These are phyloP conservation scores for Australoheros facetus DNA, from an alignment of 2,797 vertebrate species.

Conservation along the genomic window DNA sequence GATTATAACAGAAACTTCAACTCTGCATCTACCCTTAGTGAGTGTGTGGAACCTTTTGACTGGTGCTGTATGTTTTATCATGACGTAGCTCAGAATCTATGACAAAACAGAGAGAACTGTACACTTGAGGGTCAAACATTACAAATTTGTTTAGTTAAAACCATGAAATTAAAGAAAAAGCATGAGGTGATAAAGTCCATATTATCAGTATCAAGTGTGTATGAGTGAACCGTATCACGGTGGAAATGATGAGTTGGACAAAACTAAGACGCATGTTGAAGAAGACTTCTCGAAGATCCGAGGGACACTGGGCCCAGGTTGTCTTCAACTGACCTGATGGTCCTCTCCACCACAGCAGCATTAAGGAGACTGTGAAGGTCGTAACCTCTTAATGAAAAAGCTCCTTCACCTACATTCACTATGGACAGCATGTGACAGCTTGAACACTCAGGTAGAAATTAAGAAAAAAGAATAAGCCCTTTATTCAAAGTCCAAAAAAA, in stretches of 20 bases:
- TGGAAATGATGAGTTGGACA: background rate
- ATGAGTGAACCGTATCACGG: background rate
- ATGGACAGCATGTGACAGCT: background rate
- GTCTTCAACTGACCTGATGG: too few relatives aligned
- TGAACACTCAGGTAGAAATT: background rate
- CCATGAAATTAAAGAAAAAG: background rate
- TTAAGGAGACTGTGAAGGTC: background rate
- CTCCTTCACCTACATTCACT: background rate
- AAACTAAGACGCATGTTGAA: background rate
- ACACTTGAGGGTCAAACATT: background rate
- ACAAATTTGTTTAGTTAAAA: background rate
- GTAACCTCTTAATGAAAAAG: background rate
- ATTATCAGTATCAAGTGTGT: background rate
- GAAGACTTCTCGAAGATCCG: too few relatives aligned
- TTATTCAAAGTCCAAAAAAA: background rate
- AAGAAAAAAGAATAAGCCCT: background rate
- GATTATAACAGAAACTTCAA: background rate
- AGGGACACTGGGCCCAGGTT: too few relatives aligned
- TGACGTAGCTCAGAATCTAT: background rate
- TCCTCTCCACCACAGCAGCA: background rate
- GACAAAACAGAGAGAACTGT: background rate
- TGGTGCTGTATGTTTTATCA: background rate
- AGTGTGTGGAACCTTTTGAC: background rate
- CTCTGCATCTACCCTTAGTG: background rate
- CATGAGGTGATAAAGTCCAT: background rate